Conservation (phyloP, 2,888 invertebrate species). For the Nomada fucata region DNA sequence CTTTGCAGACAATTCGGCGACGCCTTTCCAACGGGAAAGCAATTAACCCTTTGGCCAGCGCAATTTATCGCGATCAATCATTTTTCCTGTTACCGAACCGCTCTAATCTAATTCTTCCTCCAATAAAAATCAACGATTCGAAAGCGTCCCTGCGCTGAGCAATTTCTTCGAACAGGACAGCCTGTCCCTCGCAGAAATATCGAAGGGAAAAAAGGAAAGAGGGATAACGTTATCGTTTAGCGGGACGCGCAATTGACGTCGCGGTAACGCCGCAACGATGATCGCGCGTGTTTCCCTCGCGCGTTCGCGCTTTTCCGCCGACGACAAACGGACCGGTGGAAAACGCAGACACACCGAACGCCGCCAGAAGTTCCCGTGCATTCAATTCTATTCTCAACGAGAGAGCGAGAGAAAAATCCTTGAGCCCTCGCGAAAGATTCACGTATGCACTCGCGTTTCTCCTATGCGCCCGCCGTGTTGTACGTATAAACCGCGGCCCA, state of each 20-base stretch:
- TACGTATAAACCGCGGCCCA: neutral
- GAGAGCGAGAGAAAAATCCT: neutral
- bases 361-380: neutral
- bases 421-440: slow-evolving; percentile 8
- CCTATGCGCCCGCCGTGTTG: neutral
- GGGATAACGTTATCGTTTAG: neutral
- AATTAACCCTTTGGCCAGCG: slow-evolving; percentile 26
- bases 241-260: too few relatives aligned
- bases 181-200: too few relatives aligned
- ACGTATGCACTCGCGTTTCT: neutral
- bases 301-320: neutral
- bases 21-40: slow-evolving; percentile 25
- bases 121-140: too few relatives aligned
- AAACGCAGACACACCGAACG: neutral
- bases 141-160: too few relatives aligned
- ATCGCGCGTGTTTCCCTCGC: neutral
- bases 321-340: too few relatives aligned
- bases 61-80: slow-evolving; percentile 35
- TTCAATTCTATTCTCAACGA: slow-evolving; percentile 12
- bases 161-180: too few relatives aligned
- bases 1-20: slow-evolving; percentile 13
- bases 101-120: neutral
- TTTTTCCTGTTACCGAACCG: neutral
- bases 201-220: too few relatives aligned
- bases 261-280: neutral